Evolutionary conservation across 2,113 vertebrate genomes (phyloP).

Genomic region (Bubo bubo): DNA sequence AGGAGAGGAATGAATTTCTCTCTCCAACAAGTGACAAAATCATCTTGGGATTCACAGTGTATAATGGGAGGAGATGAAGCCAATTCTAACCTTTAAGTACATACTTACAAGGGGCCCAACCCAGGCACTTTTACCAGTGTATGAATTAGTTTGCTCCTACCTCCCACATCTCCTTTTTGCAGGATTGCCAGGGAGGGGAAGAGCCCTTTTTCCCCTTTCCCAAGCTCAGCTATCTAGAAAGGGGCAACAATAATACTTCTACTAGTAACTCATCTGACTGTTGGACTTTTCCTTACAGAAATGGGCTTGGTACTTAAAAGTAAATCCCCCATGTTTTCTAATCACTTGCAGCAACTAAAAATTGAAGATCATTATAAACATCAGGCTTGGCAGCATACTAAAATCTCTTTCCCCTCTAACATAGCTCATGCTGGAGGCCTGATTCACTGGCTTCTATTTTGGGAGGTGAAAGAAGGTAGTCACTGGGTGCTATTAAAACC

Average conservation of each 20-base stretch:
- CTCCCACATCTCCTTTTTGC: neutral
- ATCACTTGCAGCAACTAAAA: conserved; percentile 38
- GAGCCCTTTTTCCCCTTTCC: neutral
- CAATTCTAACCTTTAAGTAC: neutral
- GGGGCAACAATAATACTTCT: neutral
- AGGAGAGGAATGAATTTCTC: neutral
- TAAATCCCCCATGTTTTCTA: conserved; percentile 12
- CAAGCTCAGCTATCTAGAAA: neutral
- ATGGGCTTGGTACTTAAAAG: neutral
- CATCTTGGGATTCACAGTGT: neutral
- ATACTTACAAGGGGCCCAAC: neutral
- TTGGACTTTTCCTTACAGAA: neutral
- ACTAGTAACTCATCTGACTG: neutral
- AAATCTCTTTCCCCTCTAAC: conserved; percentile 25
- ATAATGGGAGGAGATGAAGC: neutral
- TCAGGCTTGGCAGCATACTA: conserved; percentile 32
- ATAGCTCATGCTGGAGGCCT: conserved; percentile 18
- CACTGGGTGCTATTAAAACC: conserved; percentile 7
- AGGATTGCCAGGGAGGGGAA: neutral
- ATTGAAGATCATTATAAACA: conserved; percentile 40
- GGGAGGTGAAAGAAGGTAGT: conserved; percentile 43
- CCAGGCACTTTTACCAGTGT: neutral
- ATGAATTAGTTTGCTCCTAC: neutral
- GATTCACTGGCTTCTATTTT: conserved; percentile 53
- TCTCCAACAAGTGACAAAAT: neutral